Evolutionary conservation across 2,797 vertebrate species (phyloP).

Genomic region (Eulemur albifrons): DNA sequence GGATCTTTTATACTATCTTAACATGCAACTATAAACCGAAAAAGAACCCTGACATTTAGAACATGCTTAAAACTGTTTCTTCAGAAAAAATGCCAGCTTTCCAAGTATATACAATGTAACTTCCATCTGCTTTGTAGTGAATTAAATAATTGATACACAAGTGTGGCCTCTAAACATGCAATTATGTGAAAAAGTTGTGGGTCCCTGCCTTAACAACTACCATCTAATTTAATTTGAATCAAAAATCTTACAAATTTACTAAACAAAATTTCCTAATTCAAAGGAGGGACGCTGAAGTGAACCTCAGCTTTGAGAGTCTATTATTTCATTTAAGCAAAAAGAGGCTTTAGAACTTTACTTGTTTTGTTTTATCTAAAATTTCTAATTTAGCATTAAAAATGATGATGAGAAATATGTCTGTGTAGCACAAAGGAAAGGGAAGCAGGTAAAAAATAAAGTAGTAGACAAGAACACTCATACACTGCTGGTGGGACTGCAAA

Average conservation of each 20-base stretch:
- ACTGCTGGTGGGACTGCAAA: no score
- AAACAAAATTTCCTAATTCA: constrained; percentile 1
- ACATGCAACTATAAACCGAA: neutral
- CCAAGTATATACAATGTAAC: neutral
- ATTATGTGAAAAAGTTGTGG: neutral
- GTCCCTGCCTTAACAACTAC: neutral
- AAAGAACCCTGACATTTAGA: constrained; percentile 11
- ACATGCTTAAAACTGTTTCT: constrained; percentile 19
- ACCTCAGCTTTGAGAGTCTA: neutral
- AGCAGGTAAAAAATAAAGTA: neutral
- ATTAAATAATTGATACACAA: constrained; percentile 24
- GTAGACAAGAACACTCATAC: no score
- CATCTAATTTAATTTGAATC: neutral
- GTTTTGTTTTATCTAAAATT: neutral
- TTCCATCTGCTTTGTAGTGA: neutral
- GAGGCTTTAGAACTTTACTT: neutral
- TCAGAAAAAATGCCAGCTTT: neutral
- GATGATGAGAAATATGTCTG: neutral
- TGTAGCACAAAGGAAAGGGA: neutral
- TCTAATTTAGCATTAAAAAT: constrained; percentile 6
- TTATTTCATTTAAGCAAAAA: constrained; percentile 5
- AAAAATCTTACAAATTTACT: neutral
- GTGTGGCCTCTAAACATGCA: neutral
- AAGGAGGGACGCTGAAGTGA: neutral
- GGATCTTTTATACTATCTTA: neutral